Conservation (phyloP, 2,888 invertebrate species). For the Heliconius sara region DNA sequence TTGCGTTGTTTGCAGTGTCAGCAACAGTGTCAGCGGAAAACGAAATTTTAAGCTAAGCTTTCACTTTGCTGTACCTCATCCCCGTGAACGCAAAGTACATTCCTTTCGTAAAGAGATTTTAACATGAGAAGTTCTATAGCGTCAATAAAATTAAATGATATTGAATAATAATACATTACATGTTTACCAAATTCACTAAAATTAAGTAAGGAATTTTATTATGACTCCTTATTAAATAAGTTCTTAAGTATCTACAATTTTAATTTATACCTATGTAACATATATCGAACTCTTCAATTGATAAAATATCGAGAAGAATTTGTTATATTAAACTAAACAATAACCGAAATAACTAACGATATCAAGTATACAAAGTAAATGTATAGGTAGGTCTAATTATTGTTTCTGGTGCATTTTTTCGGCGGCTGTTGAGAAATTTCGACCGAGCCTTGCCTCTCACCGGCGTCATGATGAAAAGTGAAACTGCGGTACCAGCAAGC, state of each 20-base stretch:
- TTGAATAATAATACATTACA: not conserved
- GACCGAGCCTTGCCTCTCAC: conserved; percentile 76
- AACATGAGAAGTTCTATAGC: conserved; percentile 22
- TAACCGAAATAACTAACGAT: not conserved
- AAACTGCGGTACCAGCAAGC: conserved; percentile 75
- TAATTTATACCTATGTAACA: not conserved
- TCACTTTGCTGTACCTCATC: conserved; percentile 68
- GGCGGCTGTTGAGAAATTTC: conserved; percentile 79
- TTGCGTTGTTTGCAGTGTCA: conserved; percentile 41
- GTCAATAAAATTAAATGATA: conserved; percentile 27
- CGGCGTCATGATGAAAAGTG: conserved; percentile 79
- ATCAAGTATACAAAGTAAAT: not conserved
- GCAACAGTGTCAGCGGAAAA: conserved; percentile 63
- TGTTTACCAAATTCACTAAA: conserved; percentile 1
- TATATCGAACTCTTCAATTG: not conserved
- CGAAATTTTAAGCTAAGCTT: conserved; percentile 71
- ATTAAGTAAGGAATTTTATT: not conserved
- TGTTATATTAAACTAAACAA: not conserved
- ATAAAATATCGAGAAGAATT: not conserved
- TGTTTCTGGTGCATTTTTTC: conserved; percentile 59
- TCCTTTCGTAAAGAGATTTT: conserved; percentile 57
- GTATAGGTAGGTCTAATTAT: conserved; percentile 19
- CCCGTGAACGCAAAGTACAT: conserved; percentile 66
- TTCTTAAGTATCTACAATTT: not conserved
- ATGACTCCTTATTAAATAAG: not conserved